A percentile compares a stretch with the other conserved stretches of the same genome.
Conservation (phyloP, 2,113 vertebrate genomes). For the Lagenorhynchus albirostris region DNA sequence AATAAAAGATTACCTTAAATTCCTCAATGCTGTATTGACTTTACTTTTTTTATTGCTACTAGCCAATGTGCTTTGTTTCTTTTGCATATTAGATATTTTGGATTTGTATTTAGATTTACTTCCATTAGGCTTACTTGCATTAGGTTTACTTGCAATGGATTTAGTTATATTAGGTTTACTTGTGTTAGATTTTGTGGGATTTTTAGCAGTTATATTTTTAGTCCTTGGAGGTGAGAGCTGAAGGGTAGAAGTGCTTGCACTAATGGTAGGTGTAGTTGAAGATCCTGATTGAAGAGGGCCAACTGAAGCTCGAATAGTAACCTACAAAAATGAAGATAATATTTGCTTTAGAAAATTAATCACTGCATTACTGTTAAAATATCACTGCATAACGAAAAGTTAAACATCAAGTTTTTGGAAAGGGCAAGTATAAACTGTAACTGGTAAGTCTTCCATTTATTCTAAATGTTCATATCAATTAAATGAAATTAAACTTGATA, state of each 20-base stretch:
- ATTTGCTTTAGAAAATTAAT: constrained; percentile 35
- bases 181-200: constrained; percentile 67
- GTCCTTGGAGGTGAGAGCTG: constrained; percentile 82
- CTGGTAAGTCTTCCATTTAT: constrained; percentile 27
- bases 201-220: constrained; percentile 78
- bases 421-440: constrained; percentile 34
- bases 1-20: constrained; percentile 85
- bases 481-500: constrained; percentile 35
- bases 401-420: constrained; percentile 37
- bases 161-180: constrained; percentile 64
- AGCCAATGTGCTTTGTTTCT: constrained; percentile 80
- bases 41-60: constrained; percentile 78
- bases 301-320: constrained; percentile 95
- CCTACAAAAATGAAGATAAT: constrained; percentile 81
- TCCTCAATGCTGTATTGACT: constrained; percentile 87
- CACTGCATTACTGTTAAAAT: constrained; percentile 29
- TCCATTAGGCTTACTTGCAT: constrained; percentile 71
- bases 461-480: constrained; percentile 44
- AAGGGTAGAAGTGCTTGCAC: constrained; percentile 79
- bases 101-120: constrained; percentile 82
- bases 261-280: constrained; percentile 76
- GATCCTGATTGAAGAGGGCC: constrained; percentile 83
- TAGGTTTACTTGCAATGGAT: constrained; percentile 74
- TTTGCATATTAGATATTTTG: constrained; percentile 79
- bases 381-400: constrained; percentile 25